phyloP scores from a whole-genome alignment of 2,888 invertebrate species.

The Amphipoea lucens region DNA sequence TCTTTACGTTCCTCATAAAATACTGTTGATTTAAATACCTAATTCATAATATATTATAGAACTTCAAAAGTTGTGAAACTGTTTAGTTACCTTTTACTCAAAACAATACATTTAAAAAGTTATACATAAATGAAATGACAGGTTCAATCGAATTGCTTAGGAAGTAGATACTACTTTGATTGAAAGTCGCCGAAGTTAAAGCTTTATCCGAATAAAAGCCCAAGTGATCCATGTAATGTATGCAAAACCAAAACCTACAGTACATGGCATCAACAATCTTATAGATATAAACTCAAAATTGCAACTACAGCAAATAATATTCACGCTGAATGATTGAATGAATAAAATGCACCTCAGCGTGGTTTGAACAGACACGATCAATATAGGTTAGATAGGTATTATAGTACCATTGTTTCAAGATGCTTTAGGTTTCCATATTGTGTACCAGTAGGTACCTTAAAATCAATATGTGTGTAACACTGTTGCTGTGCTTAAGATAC shows the following conservation, averaged over 20 bases:
- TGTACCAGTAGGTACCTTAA: too few relatives aligned
- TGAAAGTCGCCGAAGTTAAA: neutral
- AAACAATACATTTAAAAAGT: neutral
- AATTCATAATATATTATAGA: neutral
- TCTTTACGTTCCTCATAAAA: neutral
- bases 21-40: neutral
- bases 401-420: too few relatives aligned
- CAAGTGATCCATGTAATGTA: neutral
- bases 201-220: neutral
- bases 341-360: too few relatives aligned
- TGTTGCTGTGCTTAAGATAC: too few relatives aligned
- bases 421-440: too few relatives aligned
- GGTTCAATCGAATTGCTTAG: neutral
- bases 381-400: too few relatives aligned
- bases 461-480: too few relatives aligned
- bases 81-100: neutral
- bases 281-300: too few relatives aligned
- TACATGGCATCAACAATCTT: too few relatives aligned
- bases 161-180: neutral
- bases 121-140: neutral
- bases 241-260: neutral
- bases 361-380: too few relatives aligned
- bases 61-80: neutral
- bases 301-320: too few relatives aligned
- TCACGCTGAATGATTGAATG: too few relatives aligned